Conservation (phyloP, 2,113 vertebrate species). For the Limanda limanda region DNA sequence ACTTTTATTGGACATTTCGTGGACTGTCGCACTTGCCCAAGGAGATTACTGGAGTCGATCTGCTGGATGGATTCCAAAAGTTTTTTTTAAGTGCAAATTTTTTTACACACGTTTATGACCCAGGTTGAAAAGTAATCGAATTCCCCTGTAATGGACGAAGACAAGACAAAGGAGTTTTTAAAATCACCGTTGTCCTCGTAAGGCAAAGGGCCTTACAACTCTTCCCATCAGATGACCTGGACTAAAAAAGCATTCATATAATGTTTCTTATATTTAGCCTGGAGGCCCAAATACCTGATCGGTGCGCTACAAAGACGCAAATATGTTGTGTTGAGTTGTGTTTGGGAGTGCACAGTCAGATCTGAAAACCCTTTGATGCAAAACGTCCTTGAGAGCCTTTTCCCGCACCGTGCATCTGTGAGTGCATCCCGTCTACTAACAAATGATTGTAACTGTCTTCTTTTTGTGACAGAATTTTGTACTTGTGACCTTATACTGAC, state of each 20-base stretch:
- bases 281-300: constrained; percentile 34
- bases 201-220: neutral
- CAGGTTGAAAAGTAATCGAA: too few relatives aligned
- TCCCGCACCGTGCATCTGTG: neutral
- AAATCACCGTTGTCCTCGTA: neutral
- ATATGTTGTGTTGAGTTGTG: neutral
- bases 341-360: constrained; percentile 45
- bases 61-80: too few relatives aligned
- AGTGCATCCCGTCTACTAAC: constrained; percentile 55
- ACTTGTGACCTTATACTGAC: constrained; percentile 43
- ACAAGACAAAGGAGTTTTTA: neutral
- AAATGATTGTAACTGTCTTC: constrained; percentile 28
- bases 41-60: too few relatives aligned
- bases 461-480: constrained; percentile 30
- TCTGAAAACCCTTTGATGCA: constrained; percentile 75
- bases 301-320: neutral
- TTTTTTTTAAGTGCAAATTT: too few relatives aligned
- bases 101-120: too few relatives aligned
- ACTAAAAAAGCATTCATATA: constrained; percentile 6
- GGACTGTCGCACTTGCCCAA: too few relatives aligned
- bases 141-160: too few relatives aligned
- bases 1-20: too few relatives aligned
- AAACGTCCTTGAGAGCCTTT: constrained; percentile 33
- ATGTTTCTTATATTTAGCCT: constrained; percentile 9
- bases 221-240: too few relatives aligned